Base-by-base conservation (phyloP, 2,888 invertebrate genomes). In the Latheticus oryzae region DNA sequence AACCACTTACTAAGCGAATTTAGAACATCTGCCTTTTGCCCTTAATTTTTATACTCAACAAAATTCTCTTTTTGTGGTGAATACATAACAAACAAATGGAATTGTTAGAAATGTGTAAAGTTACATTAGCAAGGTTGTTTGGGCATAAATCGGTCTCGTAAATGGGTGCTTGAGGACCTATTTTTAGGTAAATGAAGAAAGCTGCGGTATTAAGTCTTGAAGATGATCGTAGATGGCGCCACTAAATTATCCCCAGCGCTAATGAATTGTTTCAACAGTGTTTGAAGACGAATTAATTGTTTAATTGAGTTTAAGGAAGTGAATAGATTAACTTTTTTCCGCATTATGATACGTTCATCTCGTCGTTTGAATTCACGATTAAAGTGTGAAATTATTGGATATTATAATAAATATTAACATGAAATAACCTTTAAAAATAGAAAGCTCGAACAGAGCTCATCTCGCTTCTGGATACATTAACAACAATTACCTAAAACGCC, bases 361-460 rank as follows among this genome's bases (percentile, higher is more conserved):
- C n/a, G n/a, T n/a, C n/a, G n/a, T n/a, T n/a, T n/a, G n/a, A n/a
- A n/a, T n/a, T n/a, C n/a, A 28, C n/a, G 28, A 9, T n/a, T 28
- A 28, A 9, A 28, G 1, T 28, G 28, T 9, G 9, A 28, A 28
- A 28, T 48, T 43, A 23, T 26, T 17, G 43, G 35, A 51, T 43
- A 57, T 57, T 37, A 50, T 50, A 56, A 56, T 56, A 57, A 57
- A 57, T 57, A n/a, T 56, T 48, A 21, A 51, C 61, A 64, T 68
- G 69, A 67, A 66, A 65, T 66, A 73, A 72, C 66, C 65, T 70
- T 70, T 72, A 70, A 69, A 72, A 72, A 72, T 73, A 72, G 73
- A 72, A 73, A 73, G 70, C 66, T 38, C 66, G 45, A n/a, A n/a
- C n/a, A n/a, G 55, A 28, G 56, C 55, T 64, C 64, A 58, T 65